These are phyloP conservation scores for Otus scops DNA, from an alignment of 2,797 vertebrate species.

Conservation along the genomic window DNA sequence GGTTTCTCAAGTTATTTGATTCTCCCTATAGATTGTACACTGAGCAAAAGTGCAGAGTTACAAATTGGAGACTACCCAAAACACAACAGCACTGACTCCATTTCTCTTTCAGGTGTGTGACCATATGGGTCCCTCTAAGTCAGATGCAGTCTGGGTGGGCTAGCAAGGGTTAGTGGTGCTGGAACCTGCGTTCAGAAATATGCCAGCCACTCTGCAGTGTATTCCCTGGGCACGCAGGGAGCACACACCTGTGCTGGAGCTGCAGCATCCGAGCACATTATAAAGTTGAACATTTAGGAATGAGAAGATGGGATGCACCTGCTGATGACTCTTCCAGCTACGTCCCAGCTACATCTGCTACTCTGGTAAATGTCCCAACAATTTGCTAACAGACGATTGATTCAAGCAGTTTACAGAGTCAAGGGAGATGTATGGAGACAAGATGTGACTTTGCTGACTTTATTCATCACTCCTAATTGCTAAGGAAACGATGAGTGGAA, in stretches of 20 bases:
- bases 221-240: rapidly evolving
- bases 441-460: neutral
- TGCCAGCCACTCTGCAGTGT: rapidly evolving
- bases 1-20: neutral
- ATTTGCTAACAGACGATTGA: neutral
- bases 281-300: neutral
- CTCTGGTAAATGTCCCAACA: neutral
- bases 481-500: neutral
- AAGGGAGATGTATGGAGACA: neutral
- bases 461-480: conserved; percentile 14
- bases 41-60: neutral
- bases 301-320: neutral
- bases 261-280: neutral
- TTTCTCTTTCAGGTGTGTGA: rapidly evolving
- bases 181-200: neutral
- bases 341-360: neutral
- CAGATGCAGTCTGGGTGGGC: rapidly evolving
- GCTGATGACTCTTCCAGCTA: neutral
- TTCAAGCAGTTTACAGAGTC: neutral
- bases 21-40: rapidly evolving
- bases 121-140: rapidly evolving
- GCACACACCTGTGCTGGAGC: neutral
- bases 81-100: rapidly evolving
- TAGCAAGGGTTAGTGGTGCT: neutral
- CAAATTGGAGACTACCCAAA: neutral